phyloP scores from a whole-genome alignment of 2,888 invertebrate genomes.

The Drosophila dives region DNA sequence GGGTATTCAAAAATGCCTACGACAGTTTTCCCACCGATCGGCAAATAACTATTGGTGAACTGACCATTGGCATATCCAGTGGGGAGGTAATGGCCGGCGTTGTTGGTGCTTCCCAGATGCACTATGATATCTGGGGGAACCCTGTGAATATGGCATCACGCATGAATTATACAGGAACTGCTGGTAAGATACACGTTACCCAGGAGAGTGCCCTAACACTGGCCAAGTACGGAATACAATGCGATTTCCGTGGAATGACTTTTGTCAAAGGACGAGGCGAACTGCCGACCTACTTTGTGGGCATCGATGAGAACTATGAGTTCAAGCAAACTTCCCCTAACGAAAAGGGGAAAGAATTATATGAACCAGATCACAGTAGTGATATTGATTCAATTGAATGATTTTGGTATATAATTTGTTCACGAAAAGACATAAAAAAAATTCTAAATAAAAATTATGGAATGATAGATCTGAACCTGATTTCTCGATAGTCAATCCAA shows the following conservation, averaged over 20 bases:
- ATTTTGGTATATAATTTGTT: not conserved
- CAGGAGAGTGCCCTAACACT: slow-evolving; percentile 89
- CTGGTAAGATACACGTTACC: slow-evolving; percentile 92
- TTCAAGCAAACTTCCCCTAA: slow-evolving; percentile 12
- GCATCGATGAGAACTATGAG: slow-evolving; percentile 87
- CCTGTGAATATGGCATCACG: slow-evolving; percentile 98
- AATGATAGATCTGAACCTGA: slow-evolving; percentile 1
- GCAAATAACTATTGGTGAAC: slow-evolving; percentile 63
- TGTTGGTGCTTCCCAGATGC: slow-evolving; percentile 95
- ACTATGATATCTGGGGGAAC: slow-evolving; percentile 99
- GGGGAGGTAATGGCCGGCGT: slow-evolving; percentile 97
- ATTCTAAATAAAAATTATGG: not conserved
- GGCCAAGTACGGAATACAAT: slow-evolving; percentile 88
- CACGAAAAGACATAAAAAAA: not conserved
- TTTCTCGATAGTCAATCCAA: not conserved
- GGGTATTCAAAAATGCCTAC: slow-evolving; percentile 85
- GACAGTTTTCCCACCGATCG: slow-evolving; percentile 85
- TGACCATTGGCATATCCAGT: slow-evolving; percentile 90
- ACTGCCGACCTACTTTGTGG: slow-evolving; percentile 90
- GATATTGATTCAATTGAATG: not conserved
- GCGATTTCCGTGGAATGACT: slow-evolving; percentile 89
- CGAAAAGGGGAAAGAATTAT: not conserved
- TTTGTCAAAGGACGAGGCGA: slow-evolving; percentile 89
- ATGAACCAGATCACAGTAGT: not conserved
- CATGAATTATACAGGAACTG: slow-evolving; percentile 95